Conservation (phyloP, 2,113 vertebrate genomes). For the Caretta caretta region DNA sequence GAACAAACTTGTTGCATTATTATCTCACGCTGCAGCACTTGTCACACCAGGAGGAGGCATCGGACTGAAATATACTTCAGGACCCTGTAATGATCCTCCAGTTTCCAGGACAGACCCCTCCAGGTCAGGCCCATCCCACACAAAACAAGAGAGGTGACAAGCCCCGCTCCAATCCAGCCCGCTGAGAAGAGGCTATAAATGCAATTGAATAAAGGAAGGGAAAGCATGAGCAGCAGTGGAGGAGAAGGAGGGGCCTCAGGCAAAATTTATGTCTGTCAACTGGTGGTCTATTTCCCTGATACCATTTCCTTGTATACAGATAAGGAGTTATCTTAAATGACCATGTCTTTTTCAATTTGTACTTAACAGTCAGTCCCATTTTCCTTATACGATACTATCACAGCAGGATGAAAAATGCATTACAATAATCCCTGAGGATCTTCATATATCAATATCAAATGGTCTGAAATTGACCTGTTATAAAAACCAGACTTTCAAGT, state of each 20-base stretch:
- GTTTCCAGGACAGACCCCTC: background rate
- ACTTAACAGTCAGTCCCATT: constrained; percentile 88
- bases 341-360: constrained; percentile 97
- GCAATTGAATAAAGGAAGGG: constrained; percentile 31
- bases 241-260: constrained; percentile 80
- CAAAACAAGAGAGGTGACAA: background rate
- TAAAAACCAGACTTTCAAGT: constrained; percentile 80
- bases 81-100: background rate
- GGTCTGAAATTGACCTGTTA: constrained; percentile 85
- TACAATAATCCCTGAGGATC: constrained; percentile 85
- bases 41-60: background rate
- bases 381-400: constrained; percentile 84
- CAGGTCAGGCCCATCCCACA: background rate
- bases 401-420: constrained; percentile 86
- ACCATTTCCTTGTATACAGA: constrained; percentile 92
- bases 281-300: constrained; percentile 88
- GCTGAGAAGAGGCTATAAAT: background rate
- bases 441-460: constrained; percentile 90
- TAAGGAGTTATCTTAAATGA: constrained; percentile 97
- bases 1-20: background rate
- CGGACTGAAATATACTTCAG: background rate
- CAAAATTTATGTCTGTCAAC: constrained; percentile 90
- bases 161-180: background rate
- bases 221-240: background rate
- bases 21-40: background rate